Conservation (phyloP, 2,113 vertebrate genomes). For the Anoura caudifer region DNA sequence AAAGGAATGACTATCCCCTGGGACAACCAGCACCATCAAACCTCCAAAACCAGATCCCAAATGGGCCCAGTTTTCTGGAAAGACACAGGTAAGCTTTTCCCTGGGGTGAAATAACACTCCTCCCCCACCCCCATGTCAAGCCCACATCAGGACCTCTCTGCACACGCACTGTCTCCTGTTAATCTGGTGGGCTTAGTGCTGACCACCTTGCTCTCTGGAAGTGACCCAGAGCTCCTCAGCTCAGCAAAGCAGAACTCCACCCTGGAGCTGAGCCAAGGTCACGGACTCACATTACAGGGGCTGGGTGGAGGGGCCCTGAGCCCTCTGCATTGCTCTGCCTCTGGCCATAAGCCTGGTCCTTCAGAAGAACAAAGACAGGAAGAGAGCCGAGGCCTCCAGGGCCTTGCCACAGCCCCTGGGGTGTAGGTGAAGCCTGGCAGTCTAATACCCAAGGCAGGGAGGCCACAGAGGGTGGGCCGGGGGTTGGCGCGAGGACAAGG, state of each 20-base stretch:
- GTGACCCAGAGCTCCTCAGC: conserved; percentile 16
- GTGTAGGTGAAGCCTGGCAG: not conserved
- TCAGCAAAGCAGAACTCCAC: conserved; percentile 12
- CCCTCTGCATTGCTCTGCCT: not conserved
- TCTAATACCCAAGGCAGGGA: not conserved
- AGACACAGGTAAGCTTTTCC: not conserved
- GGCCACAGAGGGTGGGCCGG: not conserved
- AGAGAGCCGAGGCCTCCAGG: not conserved
- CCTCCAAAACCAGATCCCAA: not conserved
- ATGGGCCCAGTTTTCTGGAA: not conserved
- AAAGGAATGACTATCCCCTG: not conserved
- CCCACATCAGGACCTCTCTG: not conserved
- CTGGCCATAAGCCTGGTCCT: conserved; percentile 50
- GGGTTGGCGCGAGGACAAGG: not conserved
- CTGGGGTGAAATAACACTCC: not conserved
- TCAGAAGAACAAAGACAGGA: conserved; percentile 62
- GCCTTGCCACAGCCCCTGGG: not conserved
- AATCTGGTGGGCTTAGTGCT: not conserved
- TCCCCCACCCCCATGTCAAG: too few relatives aligned
- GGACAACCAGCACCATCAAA: not conserved
- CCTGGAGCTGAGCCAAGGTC: conserved; percentile 54
- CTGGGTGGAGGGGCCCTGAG: not conserved
- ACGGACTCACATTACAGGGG: not conserved
- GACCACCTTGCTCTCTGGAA: conserved; percentile 34
- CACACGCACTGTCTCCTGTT: not conserved